Conservation (phyloP, 2,888 invertebrate genomes). For the Epiperipatus broadwayi region DNA sequence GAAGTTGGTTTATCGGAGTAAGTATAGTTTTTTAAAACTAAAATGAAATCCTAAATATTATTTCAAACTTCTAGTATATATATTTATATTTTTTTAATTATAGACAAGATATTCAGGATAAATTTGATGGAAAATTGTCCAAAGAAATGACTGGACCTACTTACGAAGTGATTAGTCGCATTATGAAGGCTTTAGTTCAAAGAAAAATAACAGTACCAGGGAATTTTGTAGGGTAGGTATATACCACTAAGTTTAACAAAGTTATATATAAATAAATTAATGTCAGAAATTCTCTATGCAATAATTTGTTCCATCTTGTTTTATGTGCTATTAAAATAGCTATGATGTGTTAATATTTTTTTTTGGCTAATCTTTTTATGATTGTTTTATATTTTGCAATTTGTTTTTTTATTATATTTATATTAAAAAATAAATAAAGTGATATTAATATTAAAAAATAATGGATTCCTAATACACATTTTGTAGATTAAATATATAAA, state of each 20-base stretch:
- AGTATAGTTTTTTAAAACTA: constrained; percentile 27
- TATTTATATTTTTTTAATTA: constrained; percentile 13
- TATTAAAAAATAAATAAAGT: constrained; percentile 9
- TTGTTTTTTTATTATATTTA: constrained; percentile 14
- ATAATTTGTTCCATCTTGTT: too few species aligned
- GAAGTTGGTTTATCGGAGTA: constrained; percentile 80
- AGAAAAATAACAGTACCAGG: constrained; percentile 88
- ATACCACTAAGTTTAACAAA: too few species aligned
- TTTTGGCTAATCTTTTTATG: too few species aligned
- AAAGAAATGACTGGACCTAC: constrained; percentile 79
- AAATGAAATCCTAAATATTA: background rate
- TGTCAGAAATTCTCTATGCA: background rate
- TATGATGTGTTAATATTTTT: too few species aligned
- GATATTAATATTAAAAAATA: too few species aligned
- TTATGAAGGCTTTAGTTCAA: constrained; percentile 87
- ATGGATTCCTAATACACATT: too few species aligned
- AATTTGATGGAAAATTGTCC: constrained; percentile 75
- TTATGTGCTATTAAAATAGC: too few species aligned
- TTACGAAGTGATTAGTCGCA: constrained; percentile 81
- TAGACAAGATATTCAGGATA: constrained; percentile 70
- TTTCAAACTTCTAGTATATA: background rate
- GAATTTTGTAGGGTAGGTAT: constrained; percentile 59
- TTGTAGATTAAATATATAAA: too few species aligned
- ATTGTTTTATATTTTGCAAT: too few species aligned
- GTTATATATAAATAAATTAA: background rate